Base-by-base conservation (phyloP, 2,888 invertebrate species). In the Caenorhabditis auriculariae region DNA sequence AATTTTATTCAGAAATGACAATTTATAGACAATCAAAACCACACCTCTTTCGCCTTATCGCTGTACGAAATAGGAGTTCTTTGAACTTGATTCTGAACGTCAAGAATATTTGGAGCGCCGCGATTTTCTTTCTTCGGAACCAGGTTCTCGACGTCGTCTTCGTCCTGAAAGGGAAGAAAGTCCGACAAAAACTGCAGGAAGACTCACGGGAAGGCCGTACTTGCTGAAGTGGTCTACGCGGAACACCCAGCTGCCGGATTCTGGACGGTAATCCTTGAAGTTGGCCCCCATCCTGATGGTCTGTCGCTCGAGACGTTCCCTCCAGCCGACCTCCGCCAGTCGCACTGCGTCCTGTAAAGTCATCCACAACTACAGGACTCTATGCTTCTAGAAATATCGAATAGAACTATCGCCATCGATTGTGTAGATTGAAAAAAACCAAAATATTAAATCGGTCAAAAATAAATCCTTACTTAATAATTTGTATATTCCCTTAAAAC, bases 181-280 rank as follows among this genome's bases (percentile, higher is more conserved):
- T 15, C 21, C 9, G 19, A 46, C 4, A 46, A 19, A 44, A 44
- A 44, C 9, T n/a, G n/a, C n/a, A n/a, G n/a, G n/a, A n/a, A n/a
- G n/a, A 57, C 66, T 51, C 37, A 64, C 83, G 26, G 55, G 50
- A 17, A 84, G 74, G 29, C 84, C 84, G 70, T 85, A 85, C 72
- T 84, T 85, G 41, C 84, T 83, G 73, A 85, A 85, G 72, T 85
- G 85, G 27, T 69, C 61, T 12, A 81, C 85, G 42, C 75, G 67
- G 84, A 96, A 96, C 48, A 94, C 93, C 95, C 96, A 98, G 52
- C 93, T 92, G 24, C 96, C 96, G 2, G 92, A 93, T 82, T 91
- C 90, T 0, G 94, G 91, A 0, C 93, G 87, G 83, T 94, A 96
- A 81, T 96, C 95, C 49, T 70, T 87, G 82, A 96, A 98, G 51